Percentiles rank a stretch among this genome's conserved stretches.
Conservation (phyloP, 1,140 invertebrate genomes). For the Drosophila tristis region DNA sequence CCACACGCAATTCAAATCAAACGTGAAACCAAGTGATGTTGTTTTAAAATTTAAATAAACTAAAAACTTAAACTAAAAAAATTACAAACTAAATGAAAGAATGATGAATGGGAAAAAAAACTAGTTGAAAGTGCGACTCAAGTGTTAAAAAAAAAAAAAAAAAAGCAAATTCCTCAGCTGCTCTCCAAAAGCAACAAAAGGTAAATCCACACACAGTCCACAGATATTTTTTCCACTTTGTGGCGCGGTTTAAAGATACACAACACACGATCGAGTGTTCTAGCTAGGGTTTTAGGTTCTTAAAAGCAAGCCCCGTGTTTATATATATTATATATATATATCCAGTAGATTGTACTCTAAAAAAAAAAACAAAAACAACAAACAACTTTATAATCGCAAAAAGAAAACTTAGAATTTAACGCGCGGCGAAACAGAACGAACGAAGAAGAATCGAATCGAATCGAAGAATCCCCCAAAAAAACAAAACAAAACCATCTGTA, state of each 20-base stretch:
- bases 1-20: conserved; percentile 77
- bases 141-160: conserved; percentile 63
- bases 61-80: conserved; percentile 51
- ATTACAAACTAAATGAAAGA: conserved; percentile 15
- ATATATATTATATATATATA: conserved; percentile 71
- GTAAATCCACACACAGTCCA: conserved; percentile 47
- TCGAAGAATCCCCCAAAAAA: conserved; percentile 29
- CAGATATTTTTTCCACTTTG: conserved; percentile 54
- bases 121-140: conserved; percentile 61
- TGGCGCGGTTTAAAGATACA: conserved; percentile 36
- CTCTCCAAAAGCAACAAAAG: conserved; percentile 45
- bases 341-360: conserved; percentile 75
- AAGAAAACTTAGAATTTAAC: conserved; percentile 68
- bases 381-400: conserved; percentile 29
- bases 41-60: conserved; percentile 75
- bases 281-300: conserved; percentile 67
- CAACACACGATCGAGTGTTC: conserved; percentile 37
- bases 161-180: conserved; percentile 49
- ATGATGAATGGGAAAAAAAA: conserved; percentile 34
- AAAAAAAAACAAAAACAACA: conserved; percentile 31
- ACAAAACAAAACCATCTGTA: conserved; percentile 40
- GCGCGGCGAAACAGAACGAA: conserved; percentile 59
- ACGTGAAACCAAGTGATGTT: conserved; percentile 84
- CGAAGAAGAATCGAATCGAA: conserved; percentile 40
- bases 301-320: conserved; percentile 65